Evolutionary conservation across 1,140 invertebrate genomes (phyloP), one percentile per base, ranked within the genome.

Genomic region (Phymorhynchus buccinoides): DNA sequence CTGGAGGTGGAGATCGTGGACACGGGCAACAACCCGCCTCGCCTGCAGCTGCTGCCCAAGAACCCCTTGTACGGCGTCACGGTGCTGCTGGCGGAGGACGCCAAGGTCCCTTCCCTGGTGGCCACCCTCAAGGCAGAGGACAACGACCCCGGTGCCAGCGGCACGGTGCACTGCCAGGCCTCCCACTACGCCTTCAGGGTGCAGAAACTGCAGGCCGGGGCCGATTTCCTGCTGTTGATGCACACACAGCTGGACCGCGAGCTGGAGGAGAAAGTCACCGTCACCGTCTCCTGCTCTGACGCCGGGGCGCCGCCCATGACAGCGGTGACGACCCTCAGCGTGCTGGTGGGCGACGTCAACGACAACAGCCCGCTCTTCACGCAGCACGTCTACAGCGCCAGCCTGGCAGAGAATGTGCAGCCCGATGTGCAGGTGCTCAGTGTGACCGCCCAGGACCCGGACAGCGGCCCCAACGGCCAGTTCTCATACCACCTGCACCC

Each of bases 391-490:
- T 90, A 90, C 83, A 62, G 73, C 4, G 87, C 83, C 18, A 84
- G 79, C 75, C 44, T 90, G 22, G 83, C 86, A 48, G 86, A 89
- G 30, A 86, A 86, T 30, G 82, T 77, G 18, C 44, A 39, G n/a
- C 42, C 71, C 6, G 88, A 86, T 3, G 68, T 75, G 14, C 56
- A 79, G 39, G 77, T 89, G 12, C 22, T 88, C 3, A 94, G 88
- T 18, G 48, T 85, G 41, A 84, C 87, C 18, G 87, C 88, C 22
- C 77, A 56, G 27, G 87, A 90, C 78, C 83, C 87, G 1, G 91
- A 92, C 80, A 96, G 95, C 7, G 97, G 97, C 1, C 92, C 96
- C 7, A 99, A 92, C 86, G 87, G 88, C 7, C 44, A 87, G 16
- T 87, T 93, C n/a, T 88, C 86, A 6, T 93, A 92, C 79, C 83